A percentile compares a stretch with the other conserved stretches of the same genome.
These are phyloP conservation scores for Drosophila prostipennis DNA, from an alignment of 2,888 invertebrate genomes.

Conservation along the genomic window DNA sequence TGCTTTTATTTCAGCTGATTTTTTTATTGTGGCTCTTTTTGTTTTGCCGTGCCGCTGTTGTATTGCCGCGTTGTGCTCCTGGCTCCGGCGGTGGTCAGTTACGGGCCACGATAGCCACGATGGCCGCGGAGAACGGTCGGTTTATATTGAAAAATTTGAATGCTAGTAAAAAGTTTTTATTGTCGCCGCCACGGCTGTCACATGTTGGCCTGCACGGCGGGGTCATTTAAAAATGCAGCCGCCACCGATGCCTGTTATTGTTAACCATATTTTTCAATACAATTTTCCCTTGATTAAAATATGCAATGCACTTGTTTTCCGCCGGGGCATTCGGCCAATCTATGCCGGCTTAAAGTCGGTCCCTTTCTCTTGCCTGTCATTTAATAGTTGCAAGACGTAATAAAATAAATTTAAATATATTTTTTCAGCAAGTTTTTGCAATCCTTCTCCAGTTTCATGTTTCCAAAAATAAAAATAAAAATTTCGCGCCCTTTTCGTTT, in stretches of 20 bases:
- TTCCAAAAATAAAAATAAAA: constrained; percentile 24
- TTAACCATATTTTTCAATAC: constrained; percentile 77
- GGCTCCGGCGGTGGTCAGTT: constrained; percentile 24
- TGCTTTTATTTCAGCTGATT: constrained; percentile 46
- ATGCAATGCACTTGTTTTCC: constrained; percentile 76
- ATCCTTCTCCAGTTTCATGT: constrained; percentile 32
- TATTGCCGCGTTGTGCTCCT: constrained; percentile 26
- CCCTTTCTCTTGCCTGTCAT: not conserved
- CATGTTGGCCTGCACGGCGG: constrained; percentile 44
- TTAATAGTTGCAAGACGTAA: constrained; percentile 12
- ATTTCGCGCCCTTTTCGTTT: constrained; percentile 50
- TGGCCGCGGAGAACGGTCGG: constrained; percentile 49
- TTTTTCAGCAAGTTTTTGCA: constrained; percentile 8
- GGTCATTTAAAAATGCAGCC: constrained; percentile 62
- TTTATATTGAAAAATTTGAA: constrained; percentile 79
- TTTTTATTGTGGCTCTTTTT: constrained; percentile 45
- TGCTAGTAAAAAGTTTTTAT: constrained; percentile 79
- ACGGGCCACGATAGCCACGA: constrained; percentile 18
- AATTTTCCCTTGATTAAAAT: constrained; percentile 77
- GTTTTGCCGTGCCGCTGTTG: constrained; percentile 23
- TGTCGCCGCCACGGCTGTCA: constrained; percentile 58
- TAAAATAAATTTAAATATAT: constrained; percentile 18
- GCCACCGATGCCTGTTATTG: constrained; percentile 61
- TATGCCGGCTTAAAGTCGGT: constrained; percentile 15
- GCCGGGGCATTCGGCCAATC: constrained; percentile 27